Conservation (phyloP, 2,888 invertebrate genomes). For the Meliscaeva auricollis region DNA sequence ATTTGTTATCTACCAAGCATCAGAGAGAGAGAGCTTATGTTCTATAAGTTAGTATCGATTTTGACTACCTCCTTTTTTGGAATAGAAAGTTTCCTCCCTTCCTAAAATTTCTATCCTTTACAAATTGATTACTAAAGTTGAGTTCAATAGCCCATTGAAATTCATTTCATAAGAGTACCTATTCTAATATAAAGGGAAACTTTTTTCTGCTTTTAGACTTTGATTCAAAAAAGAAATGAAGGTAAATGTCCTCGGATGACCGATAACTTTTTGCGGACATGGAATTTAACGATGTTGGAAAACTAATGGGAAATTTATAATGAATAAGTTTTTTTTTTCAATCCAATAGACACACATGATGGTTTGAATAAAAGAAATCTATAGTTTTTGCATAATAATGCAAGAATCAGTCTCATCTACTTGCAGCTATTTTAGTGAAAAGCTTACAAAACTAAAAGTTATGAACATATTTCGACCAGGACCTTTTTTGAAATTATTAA, state of each 20-base stretch:
- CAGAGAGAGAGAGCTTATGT: background rate
- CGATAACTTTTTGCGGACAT: background rate
- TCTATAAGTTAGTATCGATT: constrained; percentile 12
- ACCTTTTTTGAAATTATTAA: no score
- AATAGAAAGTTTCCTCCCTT: background rate
- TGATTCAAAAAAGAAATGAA: background rate
- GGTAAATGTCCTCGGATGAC: constrained; percentile 15
- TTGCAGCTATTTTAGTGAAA: no score
- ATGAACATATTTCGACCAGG: no score
- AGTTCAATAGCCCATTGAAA: constrained; percentile 17
- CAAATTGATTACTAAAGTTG: constrained; percentile 24
- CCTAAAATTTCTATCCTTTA: background rate
- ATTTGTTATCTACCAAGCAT: background rate
- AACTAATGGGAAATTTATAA: no score
- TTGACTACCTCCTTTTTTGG: background rate
- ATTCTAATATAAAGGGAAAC: background rate
- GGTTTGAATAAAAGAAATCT: no score
- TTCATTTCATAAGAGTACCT: background rate
- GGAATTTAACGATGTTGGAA: background rate
- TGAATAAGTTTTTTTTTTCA: no score
- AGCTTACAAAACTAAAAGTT: no score
- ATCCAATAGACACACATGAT: no score
- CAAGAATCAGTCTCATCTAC: no score
- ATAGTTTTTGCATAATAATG: no score
- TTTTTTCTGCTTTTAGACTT: background rate